Conservation (phyloP, 2,113 vertebrate species). For the Rutilus rutilus region DNA sequence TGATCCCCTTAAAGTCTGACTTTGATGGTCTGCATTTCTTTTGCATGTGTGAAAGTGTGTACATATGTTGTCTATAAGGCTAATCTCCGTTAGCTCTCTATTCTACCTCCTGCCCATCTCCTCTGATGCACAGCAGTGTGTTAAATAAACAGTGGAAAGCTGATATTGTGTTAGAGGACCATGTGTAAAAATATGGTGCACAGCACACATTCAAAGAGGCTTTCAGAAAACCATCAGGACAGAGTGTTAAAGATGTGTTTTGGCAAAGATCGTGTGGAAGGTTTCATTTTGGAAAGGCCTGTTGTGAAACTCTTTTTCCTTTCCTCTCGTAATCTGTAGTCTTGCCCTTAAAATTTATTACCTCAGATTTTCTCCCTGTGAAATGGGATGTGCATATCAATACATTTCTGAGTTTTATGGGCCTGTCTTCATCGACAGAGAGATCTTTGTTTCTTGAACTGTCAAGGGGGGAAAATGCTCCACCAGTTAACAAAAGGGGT, state of each 20-base stretch:
- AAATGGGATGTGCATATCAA: slow-evolving; percentile 48
- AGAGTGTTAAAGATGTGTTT: slow-evolving; percentile 59
- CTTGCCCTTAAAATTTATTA: slow-evolving; percentile 45
- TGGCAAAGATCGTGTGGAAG: slow-evolving; percentile 54
- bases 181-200: slow-evolving; percentile 63
- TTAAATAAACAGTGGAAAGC: slow-evolving; percentile 65
- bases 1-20: slow-evolving; percentile 1
- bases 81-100: not conserved
- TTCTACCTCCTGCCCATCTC: slow-evolving; percentile 42
- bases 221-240: slow-evolving; percentile 54
- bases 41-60: not conserved
- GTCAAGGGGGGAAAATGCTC: slow-evolving; percentile 35
- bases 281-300: slow-evolving; percentile 60
- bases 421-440: slow-evolving; percentile 49
- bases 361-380: slow-evolving; percentile 16
- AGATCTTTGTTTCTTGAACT: slow-evolving; percentile 41
- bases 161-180: slow-evolving; percentile 59
- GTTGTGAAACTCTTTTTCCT: slow-evolving; percentile 41
- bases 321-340: not conserved
- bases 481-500: slow-evolving; percentile 43
- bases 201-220: slow-evolving; percentile 51
- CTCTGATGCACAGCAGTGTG: slow-evolving; percentile 53
- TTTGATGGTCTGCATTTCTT: slow-evolving; percentile 4
- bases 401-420: slow-evolving; percentile 44
- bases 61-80: slow-evolving; percentile 7